Conservation (phyloP, 2,888 invertebrate species). For the Serrognathus titanus region DNA sequence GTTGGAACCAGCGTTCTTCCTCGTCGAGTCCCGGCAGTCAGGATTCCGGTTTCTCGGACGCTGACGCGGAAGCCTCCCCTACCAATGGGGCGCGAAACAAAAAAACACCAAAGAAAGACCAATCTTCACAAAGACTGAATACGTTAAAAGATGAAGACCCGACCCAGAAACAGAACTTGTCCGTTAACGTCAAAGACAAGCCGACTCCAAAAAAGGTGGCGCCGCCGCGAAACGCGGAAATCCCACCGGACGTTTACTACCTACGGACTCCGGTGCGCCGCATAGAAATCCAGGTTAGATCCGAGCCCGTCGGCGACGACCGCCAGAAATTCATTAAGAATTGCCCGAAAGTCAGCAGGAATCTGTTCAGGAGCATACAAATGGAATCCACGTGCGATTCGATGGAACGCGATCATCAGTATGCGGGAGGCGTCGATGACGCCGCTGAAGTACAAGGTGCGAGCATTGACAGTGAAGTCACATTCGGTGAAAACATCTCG, state of each 20-base stretch:
- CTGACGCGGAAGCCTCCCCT: slow-evolving; percentile 70
- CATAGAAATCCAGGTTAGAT: slow-evolving; percentile 17
- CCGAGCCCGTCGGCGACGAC: slow-evolving; percentile 20
- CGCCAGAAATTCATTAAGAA: slow-evolving; percentile 32
- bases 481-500: slow-evolving; percentile 28
- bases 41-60: slow-evolving; percentile 79
- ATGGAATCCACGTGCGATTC: slow-evolving; percentile 17
- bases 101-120: slow-evolving; percentile 38
- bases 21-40: slow-evolving; percentile 68
- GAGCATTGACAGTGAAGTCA: slow-evolving; percentile 33
- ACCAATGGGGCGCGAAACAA: slow-evolving; percentile 31
- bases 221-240: slow-evolving; percentile 14
- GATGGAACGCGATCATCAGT: slow-evolving; percentile 34
- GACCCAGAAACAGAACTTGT: slow-evolving; percentile 32
- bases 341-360: slow-evolving; percentile 43
- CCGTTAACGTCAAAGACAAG: slow-evolving; percentile 49
- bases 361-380: slow-evolving; percentile 36
- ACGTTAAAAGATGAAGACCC: slow-evolving; percentile 17
- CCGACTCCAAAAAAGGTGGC: slow-evolving; percentile 35
- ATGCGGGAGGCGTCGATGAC: slow-evolving; percentile 33
- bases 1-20: slow-evolving; percentile 49
- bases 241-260: background rate
- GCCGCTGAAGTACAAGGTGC: slow-evolving; percentile 28
- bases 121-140: slow-evolving; percentile 35
- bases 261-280: slow-evolving; percentile 18